phyloP scores from a whole-genome alignment of 2,797 vertebrate genomes.

The Melanotaenia boesemani region DNA sequence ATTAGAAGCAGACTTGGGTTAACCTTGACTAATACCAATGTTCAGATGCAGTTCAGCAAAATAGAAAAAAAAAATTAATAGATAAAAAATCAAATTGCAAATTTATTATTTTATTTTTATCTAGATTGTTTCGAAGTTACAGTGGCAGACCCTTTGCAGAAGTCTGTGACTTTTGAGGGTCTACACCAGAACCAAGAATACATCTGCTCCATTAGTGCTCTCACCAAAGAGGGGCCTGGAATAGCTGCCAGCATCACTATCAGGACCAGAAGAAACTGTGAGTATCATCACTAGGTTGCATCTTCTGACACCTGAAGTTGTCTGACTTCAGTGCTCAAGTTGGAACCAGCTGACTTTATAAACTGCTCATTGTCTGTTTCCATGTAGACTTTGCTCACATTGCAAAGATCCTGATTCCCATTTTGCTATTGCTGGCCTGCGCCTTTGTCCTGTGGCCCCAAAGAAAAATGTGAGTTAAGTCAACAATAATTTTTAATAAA shows the following conservation, averaged over 20 bases:
- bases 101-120: background rate
- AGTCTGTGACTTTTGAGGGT: slow-evolving; percentile 70
- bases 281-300: background rate
- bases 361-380: background rate
- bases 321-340: background rate
- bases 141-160: slow-evolving; percentile 76
- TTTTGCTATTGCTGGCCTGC: slow-evolving; percentile 60
- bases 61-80: background rate
- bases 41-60: background rate
- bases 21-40: background rate
- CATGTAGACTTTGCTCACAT: slow-evolving; percentile 42
- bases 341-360: background rate
- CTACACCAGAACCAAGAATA: slow-evolving; percentile 79
- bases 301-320: background rate
- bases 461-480: slow-evolving; percentile 59
- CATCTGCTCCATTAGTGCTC: slow-evolving; percentile 74
- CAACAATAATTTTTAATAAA: background rate
- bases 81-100: background rate
- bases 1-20: background rate
- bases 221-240: slow-evolving; percentile 80
- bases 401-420: slow-evolving; percentile 51
- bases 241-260: slow-evolving; percentile 35
- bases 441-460: slow-evolving; percentile 57
- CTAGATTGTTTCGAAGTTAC: slow-evolving; percentile 60
- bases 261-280: slow-evolving; percentile 62